Percentiles rank a stretch among this genome's conserved stretches.
Evolutionary conservation across 2,113 vertebrate species (phyloP).

Genomic region (Chionomys nivalis): DNA sequence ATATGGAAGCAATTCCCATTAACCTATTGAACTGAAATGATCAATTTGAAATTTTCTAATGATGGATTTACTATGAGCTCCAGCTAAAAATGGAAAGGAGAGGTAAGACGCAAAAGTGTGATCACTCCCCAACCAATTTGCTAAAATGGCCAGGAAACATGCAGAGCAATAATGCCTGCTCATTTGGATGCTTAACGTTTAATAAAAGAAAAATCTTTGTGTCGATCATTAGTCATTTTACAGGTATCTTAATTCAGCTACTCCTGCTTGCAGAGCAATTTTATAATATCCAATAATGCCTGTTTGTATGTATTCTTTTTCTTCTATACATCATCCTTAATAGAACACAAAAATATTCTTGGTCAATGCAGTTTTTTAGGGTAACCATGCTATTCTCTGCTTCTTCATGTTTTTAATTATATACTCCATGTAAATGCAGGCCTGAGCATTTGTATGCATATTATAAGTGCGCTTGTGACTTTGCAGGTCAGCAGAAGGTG

Average conservation of each 20-base stretch:
- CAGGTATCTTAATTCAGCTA: neutral
- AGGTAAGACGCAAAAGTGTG: neutral
- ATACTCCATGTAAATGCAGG: neutral
- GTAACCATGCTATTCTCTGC: neutral
- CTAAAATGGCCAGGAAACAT: neutral
- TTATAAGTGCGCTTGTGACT: neutral
- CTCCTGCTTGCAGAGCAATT: neutral
- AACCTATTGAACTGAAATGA: constrained; percentile 45
- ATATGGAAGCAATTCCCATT: constrained; percentile 47
- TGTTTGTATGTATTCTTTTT: neutral
- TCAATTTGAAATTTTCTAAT: constrained; percentile 32
- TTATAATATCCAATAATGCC: neutral
- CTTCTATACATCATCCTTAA: neutral
- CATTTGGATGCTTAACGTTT: neutral
- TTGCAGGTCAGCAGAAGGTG: fast-evolving
- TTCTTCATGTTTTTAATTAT: neutral
- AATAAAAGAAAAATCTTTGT: neutral
- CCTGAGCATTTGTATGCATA: neutral
- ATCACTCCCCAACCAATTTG: neutral
- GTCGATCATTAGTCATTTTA: neutral
- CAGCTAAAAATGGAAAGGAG: neutral
- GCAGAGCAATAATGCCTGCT: neutral
- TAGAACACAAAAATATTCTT: neutral
- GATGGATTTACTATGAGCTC: neutral
- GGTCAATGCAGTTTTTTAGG: neutral